Evolutionary conservation across 1,140 invertebrate species (phyloP).

Genomic region (Polypedilum vanderplanki): DNA sequence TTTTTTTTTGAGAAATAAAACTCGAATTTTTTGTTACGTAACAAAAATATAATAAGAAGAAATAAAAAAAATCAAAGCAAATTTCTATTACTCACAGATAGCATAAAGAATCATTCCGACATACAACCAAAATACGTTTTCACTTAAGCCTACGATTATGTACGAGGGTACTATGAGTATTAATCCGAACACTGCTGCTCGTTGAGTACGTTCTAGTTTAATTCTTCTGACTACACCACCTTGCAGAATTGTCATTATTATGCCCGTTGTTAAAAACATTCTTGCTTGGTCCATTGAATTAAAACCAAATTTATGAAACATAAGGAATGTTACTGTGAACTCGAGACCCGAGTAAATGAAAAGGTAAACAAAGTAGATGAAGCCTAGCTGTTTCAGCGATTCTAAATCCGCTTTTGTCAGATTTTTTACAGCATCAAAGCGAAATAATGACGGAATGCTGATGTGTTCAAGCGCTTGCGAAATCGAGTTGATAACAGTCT

Average conservation of each 20-base stretch:
- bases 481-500: slow-evolving; percentile 57
- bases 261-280: slow-evolving; percentile 90
- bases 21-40: neutral
- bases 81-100: slow-evolving; percentile 62
- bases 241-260: slow-evolving; percentile 90
- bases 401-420: slow-evolving; percentile 51
- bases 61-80: slow-evolving; percentile 32
- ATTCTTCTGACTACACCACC: slow-evolving; percentile 79
- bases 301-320: slow-evolving; percentile 86
- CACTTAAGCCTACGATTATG: slow-evolving; percentile 69
- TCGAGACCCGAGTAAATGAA: slow-evolving; percentile 96
- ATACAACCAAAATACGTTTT: slow-evolving; percentile 54
- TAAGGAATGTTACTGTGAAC: slow-evolving; percentile 95
- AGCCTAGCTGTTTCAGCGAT: slow-evolving; percentile 66
- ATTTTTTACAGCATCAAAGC: slow-evolving; percentile 51
- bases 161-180: slow-evolving; percentile 83
- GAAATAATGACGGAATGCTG: slow-evolving; percentile 47
- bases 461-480: slow-evolving; percentile 59
- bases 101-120: slow-evolving; percentile 81
- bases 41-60: slow-evolving; percentile 18
- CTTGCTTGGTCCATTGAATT: slow-evolving; percentile 93
- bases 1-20: slow-evolving; percentile 30
- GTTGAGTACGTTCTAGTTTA: slow-evolving; percentile 64
- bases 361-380: slow-evolving; percentile 89
- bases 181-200: slow-evolving; percentile 70